Evolutionary conservation across 2,888 invertebrate species (phyloP).

Genomic region (Frankliniella intonsa): DNA sequence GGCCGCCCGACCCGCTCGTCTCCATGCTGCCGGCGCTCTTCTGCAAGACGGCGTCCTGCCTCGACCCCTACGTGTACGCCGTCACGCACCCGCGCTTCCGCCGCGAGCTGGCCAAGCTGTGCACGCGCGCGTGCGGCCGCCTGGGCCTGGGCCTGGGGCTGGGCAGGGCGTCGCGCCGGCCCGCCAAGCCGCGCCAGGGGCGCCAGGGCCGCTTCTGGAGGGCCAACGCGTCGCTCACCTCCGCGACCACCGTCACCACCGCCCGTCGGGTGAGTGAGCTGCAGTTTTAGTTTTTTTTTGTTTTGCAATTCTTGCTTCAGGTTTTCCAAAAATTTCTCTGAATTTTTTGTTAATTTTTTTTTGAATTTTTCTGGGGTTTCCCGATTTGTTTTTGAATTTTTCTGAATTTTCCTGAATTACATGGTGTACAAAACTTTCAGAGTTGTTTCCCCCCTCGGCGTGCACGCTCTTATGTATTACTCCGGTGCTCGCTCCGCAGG

Average conservation of each 20-base stretch:
- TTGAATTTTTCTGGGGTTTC: too few relatives aligned
- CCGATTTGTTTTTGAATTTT: too few relatives aligned
- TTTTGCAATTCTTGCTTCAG: too few relatives aligned
- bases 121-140: conserved; percentile 43
- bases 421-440: too few relatives aligned
- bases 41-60: conserved; percentile 74
- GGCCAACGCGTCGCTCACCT: neutral
- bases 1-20: conserved; percentile 59
- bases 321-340: too few relatives aligned
- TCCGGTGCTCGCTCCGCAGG: neutral
- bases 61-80: conserved; percentile 76
- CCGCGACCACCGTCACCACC: neutral
- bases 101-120: conserved; percentile 54
- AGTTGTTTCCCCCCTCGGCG: too few relatives aligned
- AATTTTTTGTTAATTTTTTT: too few relatives aligned
- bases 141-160: conserved; percentile 36
- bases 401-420: too few relatives aligned
- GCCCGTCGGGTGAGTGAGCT: too few relatives aligned
- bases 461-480: neutral
- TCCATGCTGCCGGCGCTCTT: conserved; percentile 75
- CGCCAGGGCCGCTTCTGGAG: neutral
- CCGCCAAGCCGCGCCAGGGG: neutral
- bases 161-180: neutral
- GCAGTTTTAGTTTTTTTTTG: too few relatives aligned
- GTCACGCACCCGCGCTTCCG: conserved; percentile 74